Percentiles rank a stretch among this genome's conserved stretches.
Conservation (phyloP, 2,113 vertebrate genomes). For the Corythoichthys haematopterus region DNA sequence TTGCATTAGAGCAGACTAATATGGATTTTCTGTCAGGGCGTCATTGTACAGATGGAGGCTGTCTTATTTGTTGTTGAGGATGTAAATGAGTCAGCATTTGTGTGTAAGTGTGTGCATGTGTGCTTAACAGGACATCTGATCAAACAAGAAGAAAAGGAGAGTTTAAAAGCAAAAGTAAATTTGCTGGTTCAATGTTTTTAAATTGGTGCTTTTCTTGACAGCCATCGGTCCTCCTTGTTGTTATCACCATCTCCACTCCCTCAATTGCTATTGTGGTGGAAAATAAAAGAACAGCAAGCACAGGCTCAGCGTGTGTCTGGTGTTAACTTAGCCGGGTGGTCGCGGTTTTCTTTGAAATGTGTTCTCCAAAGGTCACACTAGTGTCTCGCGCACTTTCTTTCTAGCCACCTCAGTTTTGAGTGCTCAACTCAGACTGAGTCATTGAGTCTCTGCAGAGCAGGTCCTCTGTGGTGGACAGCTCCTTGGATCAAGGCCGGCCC, state of each 20-base stretch:
- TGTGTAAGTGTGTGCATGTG: background rate
- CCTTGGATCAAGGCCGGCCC: slow-evolving; percentile 10
- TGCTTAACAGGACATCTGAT: slow-evolving; percentile 41
- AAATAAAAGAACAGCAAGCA: slow-evolving; percentile 70
- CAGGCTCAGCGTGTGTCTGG: slow-evolving; percentile 59
- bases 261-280: slow-evolving; percentile 68
- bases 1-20: slow-evolving; percentile 64
- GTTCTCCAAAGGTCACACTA: slow-evolving; percentile 74
- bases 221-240: slow-evolving; percentile 17
- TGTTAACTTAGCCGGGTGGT: slow-evolving; percentile 63
- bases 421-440: slow-evolving; percentile 64
- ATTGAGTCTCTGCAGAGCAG: slow-evolving; percentile 55
- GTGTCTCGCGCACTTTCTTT: slow-evolving; percentile 62
- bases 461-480: slow-evolving; percentile 45
- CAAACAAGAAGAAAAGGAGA: slow-evolving; percentile 27
- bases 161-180: slow-evolving; percentile 40
- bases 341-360: slow-evolving; percentile 64
- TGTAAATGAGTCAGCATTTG: slow-evolving; percentile 62
- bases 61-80: slow-evolving; percentile 38
- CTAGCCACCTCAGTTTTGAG: slow-evolving; percentile 71
- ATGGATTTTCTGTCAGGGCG: slow-evolving; percentile 72
- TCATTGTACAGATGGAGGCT: slow-evolving; percentile 62
- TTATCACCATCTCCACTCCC: slow-evolving; percentile 43
- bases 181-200: slow-evolving; percentile 45
- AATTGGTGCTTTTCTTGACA: slow-evolving; percentile 52